Base-by-base conservation (phyloP, 2,113 vertebrate species). In the Gnathonemus echidnorhynchus region DNA sequence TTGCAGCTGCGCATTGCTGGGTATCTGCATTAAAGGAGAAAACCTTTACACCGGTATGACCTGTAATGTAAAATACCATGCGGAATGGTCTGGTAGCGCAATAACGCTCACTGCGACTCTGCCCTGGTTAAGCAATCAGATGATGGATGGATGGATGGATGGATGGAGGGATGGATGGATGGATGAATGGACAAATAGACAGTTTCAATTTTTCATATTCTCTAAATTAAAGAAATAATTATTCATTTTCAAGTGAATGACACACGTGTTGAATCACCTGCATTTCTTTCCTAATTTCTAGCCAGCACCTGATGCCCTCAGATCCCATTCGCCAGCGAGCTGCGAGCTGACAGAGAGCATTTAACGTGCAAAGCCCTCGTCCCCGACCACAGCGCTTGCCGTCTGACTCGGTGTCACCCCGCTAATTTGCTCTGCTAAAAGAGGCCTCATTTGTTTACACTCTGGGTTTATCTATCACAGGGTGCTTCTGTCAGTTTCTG, bases 381-480 rank as follows among this genome's bases (percentile, higher is more conserved):
- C 17, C 58, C 35, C 56, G 4, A 88, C 56, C 21, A 42, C 88
- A 45, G 21, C 11, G 24, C 89, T 19, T 88, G 91, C 86, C 87
- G 80, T 90, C 58, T 87, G 89, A 92, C 90, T 91, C 8, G 45
- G 52, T 70, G 53, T 91, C 90, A 94, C 91, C 89, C 62, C 90
- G 92, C 89, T 91, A 93, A 92, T 95, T 94, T 95, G 94, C 94
- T 94, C 92, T 86, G 86, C 90, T 89, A 91, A 89, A 80, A 86
- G 90, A 92, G 91, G 90, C 77, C 92, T 62, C 91, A 90, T 93
- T 92, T 90, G 90, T 91, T 93, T 89, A 85, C 90, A 94, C 94
- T 93, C 94, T 92, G 90, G 93, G 89, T 93, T 90, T 90, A 90
- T 93, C 90, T 90, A 92, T 94, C 91, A 93, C 35, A 90, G 88